A percentile compares a stretch with the other conserved stretches of the same genome.
Conservation (phyloP, 2,113 vertebrate genomes). For the Lepus europaeus region DNA sequence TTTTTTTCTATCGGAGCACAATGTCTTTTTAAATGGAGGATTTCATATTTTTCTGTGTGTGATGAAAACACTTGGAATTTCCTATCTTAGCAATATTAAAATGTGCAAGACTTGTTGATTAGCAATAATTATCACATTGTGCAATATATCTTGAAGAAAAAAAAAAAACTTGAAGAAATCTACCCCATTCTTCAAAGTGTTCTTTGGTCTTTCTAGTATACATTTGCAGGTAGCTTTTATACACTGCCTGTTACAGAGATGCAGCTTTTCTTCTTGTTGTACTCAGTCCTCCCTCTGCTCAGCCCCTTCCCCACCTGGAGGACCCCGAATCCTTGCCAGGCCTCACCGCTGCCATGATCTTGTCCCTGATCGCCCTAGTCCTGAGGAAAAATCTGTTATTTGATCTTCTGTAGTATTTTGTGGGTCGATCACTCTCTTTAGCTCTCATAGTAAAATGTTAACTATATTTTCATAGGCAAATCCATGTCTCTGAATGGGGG, state of each 20-base stretch:
- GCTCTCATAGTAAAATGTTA: neutral
- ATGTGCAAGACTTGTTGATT: no score
- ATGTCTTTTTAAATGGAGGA: neutral
- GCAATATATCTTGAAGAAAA: neutral
- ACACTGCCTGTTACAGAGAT: fast-evolving
- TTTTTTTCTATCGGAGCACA: neutral
- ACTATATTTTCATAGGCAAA: neutral
- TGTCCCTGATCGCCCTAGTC: neutral
- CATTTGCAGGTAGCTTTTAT: neutral
- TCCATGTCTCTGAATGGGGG: neutral
- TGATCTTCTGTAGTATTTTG: neutral
- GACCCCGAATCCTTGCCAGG: neutral
- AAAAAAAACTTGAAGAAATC: neutral
- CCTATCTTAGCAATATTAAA: neutral
- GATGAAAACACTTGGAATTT: neutral
- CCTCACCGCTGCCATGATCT: neutral
- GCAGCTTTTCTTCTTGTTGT: neutral
- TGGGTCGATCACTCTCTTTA: neutral
- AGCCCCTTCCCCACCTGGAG: neutral
- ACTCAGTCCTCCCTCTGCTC: neutral
- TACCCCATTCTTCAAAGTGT: neutral
- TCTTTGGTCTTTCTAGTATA: neutral
- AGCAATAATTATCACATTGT: no score
- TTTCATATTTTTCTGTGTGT: no score
- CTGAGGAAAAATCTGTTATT: neutral